Percentiles rank a stretch among this genome's conserved stretches.
Conservation (phyloP, 2,113 vertebrate genomes). For the Danionella cerebrum region DNA sequence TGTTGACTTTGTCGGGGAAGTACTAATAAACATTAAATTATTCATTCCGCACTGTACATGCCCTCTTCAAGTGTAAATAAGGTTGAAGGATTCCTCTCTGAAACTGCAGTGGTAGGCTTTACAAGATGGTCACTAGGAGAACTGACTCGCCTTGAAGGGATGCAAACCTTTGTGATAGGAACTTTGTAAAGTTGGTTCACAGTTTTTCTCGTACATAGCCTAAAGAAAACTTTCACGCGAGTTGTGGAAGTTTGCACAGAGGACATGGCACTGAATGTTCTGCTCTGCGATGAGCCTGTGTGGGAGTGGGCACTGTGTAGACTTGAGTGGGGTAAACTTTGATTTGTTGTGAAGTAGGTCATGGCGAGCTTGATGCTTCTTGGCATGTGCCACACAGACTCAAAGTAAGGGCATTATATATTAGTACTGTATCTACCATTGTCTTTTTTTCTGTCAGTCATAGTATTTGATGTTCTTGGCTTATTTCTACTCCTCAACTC, state of each 20-base stretch:
- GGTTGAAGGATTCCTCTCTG: background rate
- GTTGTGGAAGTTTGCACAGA: background rate
- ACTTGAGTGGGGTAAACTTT: conserved; percentile 29
- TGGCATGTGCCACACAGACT: background rate
- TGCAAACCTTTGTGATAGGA: background rate
- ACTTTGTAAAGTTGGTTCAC: background rate
- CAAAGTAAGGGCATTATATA: no score
- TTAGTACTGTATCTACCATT: no score
- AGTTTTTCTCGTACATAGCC: background rate
- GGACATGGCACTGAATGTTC: background rate
- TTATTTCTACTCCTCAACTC: no score
- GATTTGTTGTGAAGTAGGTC: conserved; percentile 36
- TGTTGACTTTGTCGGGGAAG: no score
- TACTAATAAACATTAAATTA: no score
- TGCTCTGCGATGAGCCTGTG: background rate
- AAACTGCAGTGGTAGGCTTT: background rate
- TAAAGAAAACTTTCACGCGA: background rate
- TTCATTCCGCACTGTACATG: no score
- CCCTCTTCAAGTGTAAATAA: no score
- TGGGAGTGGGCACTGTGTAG: conserved; percentile 3
- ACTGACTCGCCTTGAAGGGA: background rate
- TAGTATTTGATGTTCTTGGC: no score
- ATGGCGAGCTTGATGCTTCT: conserved; percentile 18
- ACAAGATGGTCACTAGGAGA: background rate
- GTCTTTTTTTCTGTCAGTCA: no score